Evolutionary conservation across 2,113 vertebrate species (phyloP).

Genomic region (Hymenochirus boettgeri): DNA sequence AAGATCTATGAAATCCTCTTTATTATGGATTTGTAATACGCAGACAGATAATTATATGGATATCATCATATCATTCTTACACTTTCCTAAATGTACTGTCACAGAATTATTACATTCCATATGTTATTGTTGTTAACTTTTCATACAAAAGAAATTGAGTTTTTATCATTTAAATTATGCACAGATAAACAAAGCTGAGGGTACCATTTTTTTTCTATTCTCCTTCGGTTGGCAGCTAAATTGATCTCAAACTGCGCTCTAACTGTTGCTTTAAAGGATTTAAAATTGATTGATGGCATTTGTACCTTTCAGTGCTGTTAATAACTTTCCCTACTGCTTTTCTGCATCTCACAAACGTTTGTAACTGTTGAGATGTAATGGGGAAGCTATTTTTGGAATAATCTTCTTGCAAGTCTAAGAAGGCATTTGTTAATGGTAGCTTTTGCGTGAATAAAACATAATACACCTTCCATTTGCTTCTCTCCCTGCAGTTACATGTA

Average conservation of each 20-base stretch:
- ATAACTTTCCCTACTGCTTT: not conserved
- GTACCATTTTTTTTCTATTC: too few species aligned
- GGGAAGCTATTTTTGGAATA: slow-evolving; percentile 11
- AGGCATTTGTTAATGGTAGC: slow-evolving; percentile 9
- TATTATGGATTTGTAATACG: too few species aligned
- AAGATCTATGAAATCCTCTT: too few species aligned
- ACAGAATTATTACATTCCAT: too few species aligned
- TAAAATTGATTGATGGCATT: not conserved
- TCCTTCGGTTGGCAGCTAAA: not conserved
- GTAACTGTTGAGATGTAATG: not conserved
- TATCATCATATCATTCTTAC: too few species aligned
- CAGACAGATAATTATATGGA: too few species aligned
- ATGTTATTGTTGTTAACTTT: too few species aligned
- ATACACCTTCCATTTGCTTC: not conserved
- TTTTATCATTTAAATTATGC: too few species aligned
- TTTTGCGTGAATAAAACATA: slow-evolving; percentile 13
- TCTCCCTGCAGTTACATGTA: slow-evolving; percentile 25
- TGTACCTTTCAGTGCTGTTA: too few species aligned
- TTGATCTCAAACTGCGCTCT: slow-evolving; percentile 1
- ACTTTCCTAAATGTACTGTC: too few species aligned
- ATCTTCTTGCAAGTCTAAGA: not conserved
- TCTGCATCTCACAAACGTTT: not conserved
- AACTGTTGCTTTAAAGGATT: slow-evolving; percentile 6
- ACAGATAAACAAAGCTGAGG: too few species aligned
- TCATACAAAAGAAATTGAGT: too few species aligned